Base-by-base conservation (phyloP, 2,797 vertebrate genomes). In the Smutsia temminckii region DNA sequence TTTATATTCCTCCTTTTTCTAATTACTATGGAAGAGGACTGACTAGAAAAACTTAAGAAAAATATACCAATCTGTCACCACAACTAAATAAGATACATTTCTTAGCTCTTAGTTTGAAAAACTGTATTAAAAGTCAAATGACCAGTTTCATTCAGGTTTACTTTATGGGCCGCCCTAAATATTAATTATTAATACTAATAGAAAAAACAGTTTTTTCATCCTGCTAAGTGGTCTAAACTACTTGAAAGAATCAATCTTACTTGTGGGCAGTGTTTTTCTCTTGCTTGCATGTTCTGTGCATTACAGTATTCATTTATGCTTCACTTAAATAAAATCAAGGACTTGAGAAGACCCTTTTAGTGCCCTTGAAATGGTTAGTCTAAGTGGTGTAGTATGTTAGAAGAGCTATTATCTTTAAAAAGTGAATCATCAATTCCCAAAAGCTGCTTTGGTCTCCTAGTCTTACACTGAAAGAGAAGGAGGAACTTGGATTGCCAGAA, bases 101-200 rank as follows among this genome's bases (percentile, higher is more conserved):
- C 64, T 57, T 93, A 71, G 49, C 74, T 95, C 83, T 77, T 66
- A 57, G 17, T 94, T 94, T 90, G 63, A 59, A 87, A 83, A 51
- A 10, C 46, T 89, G 40, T 42, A 49, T 37, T 87, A 61, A 91
- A 74, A 89, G 93, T 85, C 66, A 89, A 77, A 78, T 79, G 93
- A 40, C 51, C 86, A 85, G 71, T 25, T 37, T 74, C 27, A 37
- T 51, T 91, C 55, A 80, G 27, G 40, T 89, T 96, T 74, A 80
- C 80, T 93, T 92, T 57, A 68, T 81, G 59, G 46, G 18, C 57
- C 25, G 16, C 57, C 25, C 55, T 93, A 57, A 13, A 29, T 90
- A 83, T 96, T 96, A 93, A 96, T 96, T 96, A 97, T 97, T 97
- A 88, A 96, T 92, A 72, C 87, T 96, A 94, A 95, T 95, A 92